Base-by-base conservation (phyloP, 2,797 vertebrate species). In the Eurystomus glaucurus region DNA sequence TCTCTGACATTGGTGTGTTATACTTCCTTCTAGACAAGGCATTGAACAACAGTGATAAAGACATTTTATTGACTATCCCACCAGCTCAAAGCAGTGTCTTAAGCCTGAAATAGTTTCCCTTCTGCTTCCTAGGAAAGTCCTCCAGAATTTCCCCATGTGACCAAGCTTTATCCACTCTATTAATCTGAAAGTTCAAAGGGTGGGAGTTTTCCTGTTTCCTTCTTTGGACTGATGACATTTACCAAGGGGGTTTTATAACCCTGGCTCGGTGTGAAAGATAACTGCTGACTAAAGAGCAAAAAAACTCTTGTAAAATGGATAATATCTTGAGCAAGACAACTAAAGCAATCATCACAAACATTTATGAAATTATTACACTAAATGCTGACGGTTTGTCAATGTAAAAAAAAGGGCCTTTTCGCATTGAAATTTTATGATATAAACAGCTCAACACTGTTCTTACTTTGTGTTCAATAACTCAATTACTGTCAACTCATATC, bases 81-180 rank as follows among this genome's bases (percentile, higher is more conserved):
- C 78, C 26, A 46, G 68, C 14, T 86, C 60, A 87, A 62, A 94
- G 35, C 48, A 68, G 15, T 50, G 14, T 69, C 48, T 50, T 74
- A 26, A 93, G 19, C 48, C 70, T 61, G 29, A 94, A 68, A 37
- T 2, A 96, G 96, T 97, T 97, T 96, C 95, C 68, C 39, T 90
- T 97, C 88, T 29, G 58, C 94, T 94, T 98, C 97, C 97, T 88
- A 96, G 71, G 86, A 93, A 98, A 98, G 93, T 66, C 94, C 97
- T 97, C 3, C 1, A 62, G 12, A 77, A 94, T 93, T 90, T 96
- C 97, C 96, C 60, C 41, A 19, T 68, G 46, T 82, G 37, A 64
- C 52, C n/a, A 82, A 51, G 16, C 39, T 58, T 12, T 55, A 68
- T 80, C 55, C 29, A 9, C 35, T 55, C 28, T 6, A 64, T 1